phyloP scores from a whole-genome alignment of 2,113 vertebrate species.

The human (Homo sapiens) region GRCh38 chr9:33100001-33100500 shows the following conservation, averaged over 20 bases:
- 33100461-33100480: too few species aligned
- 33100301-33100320: background rate
- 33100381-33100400: background rate
- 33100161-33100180: background rate
- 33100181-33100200: background rate
- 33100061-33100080: background rate
- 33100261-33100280: background rate
- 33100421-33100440: too few species aligned
- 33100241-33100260: constrained; percentile 28
- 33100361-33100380: background rate
- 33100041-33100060: background rate
- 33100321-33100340: constrained; percentile 45
- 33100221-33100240: constrained; percentile 14
- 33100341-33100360: background rate
- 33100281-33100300: background rate
- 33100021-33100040: background rate
- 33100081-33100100: background rate
- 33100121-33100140: background rate
- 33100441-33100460: too few species aligned
- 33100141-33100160: background rate
- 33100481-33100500: too few species aligned
- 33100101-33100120: background rate
- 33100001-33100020: background rate
- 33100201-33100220: background rate
- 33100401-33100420: too few species aligned